phyloP scores from a whole-genome alignment of 2,888 invertebrate genomes.

The Philereme transversata region DNA sequence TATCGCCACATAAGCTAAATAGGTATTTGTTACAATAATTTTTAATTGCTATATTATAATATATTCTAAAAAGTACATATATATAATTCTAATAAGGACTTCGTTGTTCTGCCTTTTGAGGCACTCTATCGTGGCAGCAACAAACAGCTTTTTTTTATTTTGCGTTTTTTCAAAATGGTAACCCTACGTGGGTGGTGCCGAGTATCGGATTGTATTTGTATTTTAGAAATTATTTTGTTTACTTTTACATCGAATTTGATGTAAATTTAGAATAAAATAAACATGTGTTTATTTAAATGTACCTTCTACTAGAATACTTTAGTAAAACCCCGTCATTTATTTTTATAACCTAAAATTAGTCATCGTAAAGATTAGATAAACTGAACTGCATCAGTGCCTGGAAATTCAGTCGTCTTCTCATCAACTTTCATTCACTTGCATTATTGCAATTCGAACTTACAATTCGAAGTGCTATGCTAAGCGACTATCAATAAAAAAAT shows the following conservation, averaged over 20 bases:
- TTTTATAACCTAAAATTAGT: constrained; percentile 72
- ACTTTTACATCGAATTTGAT: constrained; percentile 38
- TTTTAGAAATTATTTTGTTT: constrained; percentile 45
- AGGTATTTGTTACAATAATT: too few relatives aligned
- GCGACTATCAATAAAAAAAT: constrained; percentile 26
- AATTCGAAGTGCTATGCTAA: constrained; percentile 22
- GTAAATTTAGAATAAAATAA: constrained; percentile 31
- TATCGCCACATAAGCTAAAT: too few relatives aligned
- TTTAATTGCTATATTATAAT: too few relatives aligned
- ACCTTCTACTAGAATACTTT: constrained; percentile 2
- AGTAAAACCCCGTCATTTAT: constrained; percentile 53
- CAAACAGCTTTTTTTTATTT: too few relatives aligned
- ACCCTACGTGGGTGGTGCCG: constrained; percentile 52
- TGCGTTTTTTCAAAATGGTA: not conserved
- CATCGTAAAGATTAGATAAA: constrained; percentile 54
- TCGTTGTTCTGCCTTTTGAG: too few relatives aligned
- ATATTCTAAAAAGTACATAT: too few relatives aligned
- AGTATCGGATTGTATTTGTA: constrained; percentile 31
- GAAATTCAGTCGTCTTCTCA: constrained; percentile 48
- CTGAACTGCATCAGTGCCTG: constrained; percentile 61
- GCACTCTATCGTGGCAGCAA: too few relatives aligned
- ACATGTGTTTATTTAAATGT: constrained; percentile 1
- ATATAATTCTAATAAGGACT: too few relatives aligned
- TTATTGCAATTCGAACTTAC: constrained; percentile 24
- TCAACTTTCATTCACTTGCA: constrained; percentile 29